These are phyloP conservation scores for Drosophila miranda DNA, from an alignment of 1,140 invertebrate species.

Conservation along the genomic window DNA sequence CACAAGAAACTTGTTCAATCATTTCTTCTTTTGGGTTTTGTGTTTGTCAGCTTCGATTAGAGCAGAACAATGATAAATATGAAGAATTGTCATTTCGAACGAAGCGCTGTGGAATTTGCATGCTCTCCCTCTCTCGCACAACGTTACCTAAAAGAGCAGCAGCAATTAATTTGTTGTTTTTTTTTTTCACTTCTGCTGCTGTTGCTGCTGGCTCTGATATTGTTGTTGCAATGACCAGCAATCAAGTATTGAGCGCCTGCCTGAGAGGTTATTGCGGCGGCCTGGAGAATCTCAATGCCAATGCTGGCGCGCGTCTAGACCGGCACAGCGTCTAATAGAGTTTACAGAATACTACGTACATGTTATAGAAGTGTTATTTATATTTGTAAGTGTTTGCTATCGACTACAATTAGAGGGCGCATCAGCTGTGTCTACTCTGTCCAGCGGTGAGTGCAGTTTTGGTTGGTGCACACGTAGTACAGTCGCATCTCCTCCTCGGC, in stretches of 20 bases:
- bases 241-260: constrained; percentile 20
- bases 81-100: constrained; percentile 52
- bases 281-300: constrained; percentile 2
- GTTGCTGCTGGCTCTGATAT: constrained; percentile 1
- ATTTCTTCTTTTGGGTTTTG: constrained; percentile 49
- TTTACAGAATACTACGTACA: constrained; percentile 18
- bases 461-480: constrained; percentile 98
- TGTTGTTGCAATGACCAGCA: constrained; percentile 28
- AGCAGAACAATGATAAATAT: constrained; percentile 45
- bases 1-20: constrained; percentile 76
- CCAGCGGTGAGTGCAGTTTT: constrained; percentile 97
- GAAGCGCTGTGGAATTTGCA: constrained; percentile 50
- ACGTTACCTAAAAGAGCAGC: neutral
- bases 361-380: constrained; percentile 20
- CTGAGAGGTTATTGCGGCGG: constrained; percentile 49
- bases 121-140: constrained; percentile 16
- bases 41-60: constrained; percentile 45
- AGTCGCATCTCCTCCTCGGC: constrained; percentile 99
- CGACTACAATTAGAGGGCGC: constrained; percentile 21
- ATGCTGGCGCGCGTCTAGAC: constrained; percentile 12
- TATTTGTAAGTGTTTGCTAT: constrained; percentile 18
- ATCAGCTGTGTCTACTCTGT: constrained; percentile 89
- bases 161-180: too few relatives aligned
- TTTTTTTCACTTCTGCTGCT: neutral
- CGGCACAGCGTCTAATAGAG: too few relatives aligned